Base-by-base conservation (phyloP, 2,888 invertebrate genomes). In the Cheilosia variabilis region DNA sequence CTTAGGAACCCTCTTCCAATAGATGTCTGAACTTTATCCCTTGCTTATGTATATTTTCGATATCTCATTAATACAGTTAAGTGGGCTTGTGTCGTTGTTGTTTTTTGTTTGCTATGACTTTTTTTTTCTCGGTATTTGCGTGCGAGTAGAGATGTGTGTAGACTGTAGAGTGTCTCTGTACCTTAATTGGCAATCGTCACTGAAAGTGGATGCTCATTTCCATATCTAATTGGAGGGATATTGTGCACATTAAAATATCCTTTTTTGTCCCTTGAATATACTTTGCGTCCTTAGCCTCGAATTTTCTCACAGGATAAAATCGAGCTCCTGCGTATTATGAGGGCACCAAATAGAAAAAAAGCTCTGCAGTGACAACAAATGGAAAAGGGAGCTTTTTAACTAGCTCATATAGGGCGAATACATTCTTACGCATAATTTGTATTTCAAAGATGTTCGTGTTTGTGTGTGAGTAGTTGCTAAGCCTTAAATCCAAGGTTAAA, bases 171-270 rank as follows among this genome's bases (percentile, higher is more conserved):
- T 22, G 52, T 37, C 37, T 76, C 24, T 76, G 43, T 76, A 37
- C 62, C 62, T 78, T 73, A 83, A 83, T 83, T 73, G 77, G 55
- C 55, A 83, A 72, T 73, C 10, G 53, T 68, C 69, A 73, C 68
- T 68, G 60, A 72, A 76, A 78, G 82, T 68, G 66, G 50, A 62
- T 78, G 72, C 62, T 66, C 66, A 83, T 83, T 83, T 83, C 77
- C 82, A 83, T 83, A 78, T 62, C 60, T 73, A 83, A 83, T 83
- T 83, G 83, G 78, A 45, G 37, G 60, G 55, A 68, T 73, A 83
- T 73, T 83, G 62, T 78, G 62, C 53, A 78, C 50, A 78, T 78
- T 57, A 31, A 73, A 78, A 77, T 60, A 43, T 71, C 19, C 52
- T 71, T 57, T 58, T 63, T 62, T 53, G 41, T 47, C 52, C 27